Conservation (phyloP, 2,888 invertebrate species). For the Agrochola circellaris region DNA sequence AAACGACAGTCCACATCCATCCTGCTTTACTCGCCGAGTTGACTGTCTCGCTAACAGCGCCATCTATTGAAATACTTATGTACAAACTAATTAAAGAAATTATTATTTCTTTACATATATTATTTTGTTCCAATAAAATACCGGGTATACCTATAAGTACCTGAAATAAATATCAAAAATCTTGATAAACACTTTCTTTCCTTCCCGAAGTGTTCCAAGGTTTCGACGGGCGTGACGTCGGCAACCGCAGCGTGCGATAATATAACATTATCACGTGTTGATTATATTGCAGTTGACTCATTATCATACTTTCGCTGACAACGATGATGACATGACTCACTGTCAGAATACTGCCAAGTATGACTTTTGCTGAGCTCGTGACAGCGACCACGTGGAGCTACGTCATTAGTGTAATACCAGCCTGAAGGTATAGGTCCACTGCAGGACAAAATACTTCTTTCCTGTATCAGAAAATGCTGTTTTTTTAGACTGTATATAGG, state of each 20-base stretch:
- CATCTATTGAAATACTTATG: too few species aligned
- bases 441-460: neutral
- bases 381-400: slow-evolving; percentile 13
- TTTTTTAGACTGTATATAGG: neutral
- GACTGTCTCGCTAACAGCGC: too few species aligned
- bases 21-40: too few species aligned
- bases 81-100: too few species aligned
- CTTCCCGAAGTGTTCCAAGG: slow-evolving; percentile 24
- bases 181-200: slow-evolving; percentile 3
- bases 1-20: too few species aligned
- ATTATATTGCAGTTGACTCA: slow-evolving; percentile 42
- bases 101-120: too few species aligned
- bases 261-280: slow-evolving; percentile 21
- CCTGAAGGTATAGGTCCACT: neutral
- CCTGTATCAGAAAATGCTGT: too few species aligned
- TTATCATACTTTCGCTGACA: slow-evolving; percentile 28
- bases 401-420: neutral
- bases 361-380: slow-evolving; percentile 1
- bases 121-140: too few species aligned
- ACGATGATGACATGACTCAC: slow-evolving; percentile 18
- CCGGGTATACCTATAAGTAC: neutral
- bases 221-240: slow-evolving; percentile 6
- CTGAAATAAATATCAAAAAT: neutral
- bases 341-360: slow-evolving; percentile 12
- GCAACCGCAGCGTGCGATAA: slow-evolving; percentile 19